Base-by-base conservation (phyloP, 23 tunicate species). In the Botrylloides violaceus region DNA sequence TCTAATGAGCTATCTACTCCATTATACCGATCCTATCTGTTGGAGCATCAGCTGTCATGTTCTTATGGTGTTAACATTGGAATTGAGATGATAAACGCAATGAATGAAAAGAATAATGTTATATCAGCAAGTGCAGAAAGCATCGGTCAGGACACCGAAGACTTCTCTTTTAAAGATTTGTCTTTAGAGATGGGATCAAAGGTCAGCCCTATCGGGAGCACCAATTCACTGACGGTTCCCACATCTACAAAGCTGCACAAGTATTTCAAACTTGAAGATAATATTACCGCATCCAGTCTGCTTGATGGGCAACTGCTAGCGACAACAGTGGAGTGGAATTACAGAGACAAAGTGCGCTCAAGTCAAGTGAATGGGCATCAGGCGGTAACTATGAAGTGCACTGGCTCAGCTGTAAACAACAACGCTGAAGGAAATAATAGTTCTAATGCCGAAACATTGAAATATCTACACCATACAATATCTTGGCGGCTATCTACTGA, bases 401-500 rank as follows among this genome's bases (percentile, higher is more conserved):
- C 53, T 43, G 15, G 15, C 53, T 43, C 53, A 7, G n/a, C n/a
- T n/a, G 12, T 43, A 7, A 43, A 43, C 53, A 43, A 43, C 53
- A 15, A 9, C 53, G 53, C 12, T 43, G 53, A 43, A 9, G 12
- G 15, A 43, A 43, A 15, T 15, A 43, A 43, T 43, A 9, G 9
- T 15, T 9, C 9, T 9, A 43, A 15, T 15, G 53, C 62, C 53
- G 71, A 78, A 36, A 50, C 71, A 1, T 70, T 90, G 9, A 77
- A 73, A 23, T 81, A 80, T 60, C 58, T 90, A 57, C 97, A 90
- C 49, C 83, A 79, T 36, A 65, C 83, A 15, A 81, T 90, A 19
- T 73, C 75, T 59, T 90, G 97, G 97, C 77, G 72, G 24, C 36
- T 90, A 2, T 28, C 23, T 19, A 61, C 36, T 50, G 29, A 56